phyloP scores from a whole-genome alignment of 2,113 vertebrate genomes.

The Ceratotherium simum region DNA sequence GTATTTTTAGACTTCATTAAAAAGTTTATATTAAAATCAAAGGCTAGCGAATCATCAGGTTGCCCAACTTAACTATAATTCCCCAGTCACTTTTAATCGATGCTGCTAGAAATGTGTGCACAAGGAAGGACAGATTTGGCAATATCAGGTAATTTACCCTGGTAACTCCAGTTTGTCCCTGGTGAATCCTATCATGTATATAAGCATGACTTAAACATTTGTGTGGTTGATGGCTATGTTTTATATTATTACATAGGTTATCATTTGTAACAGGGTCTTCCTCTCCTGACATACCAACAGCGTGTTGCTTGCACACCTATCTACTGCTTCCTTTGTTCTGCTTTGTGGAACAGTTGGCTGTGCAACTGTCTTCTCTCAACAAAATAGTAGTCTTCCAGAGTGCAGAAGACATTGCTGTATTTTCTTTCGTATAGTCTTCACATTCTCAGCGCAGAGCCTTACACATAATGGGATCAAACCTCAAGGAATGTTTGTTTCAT shows the following conservation, averaged over 20 bases:
- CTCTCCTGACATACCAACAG: background rate
- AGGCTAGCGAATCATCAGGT: background rate
- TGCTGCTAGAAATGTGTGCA: background rate
- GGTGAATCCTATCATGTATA: background rate
- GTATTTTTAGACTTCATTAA: background rate
- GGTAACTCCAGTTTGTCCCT: background rate
- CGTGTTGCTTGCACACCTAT: background rate
- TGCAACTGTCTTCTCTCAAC: background rate
- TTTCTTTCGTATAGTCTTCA: background rate
- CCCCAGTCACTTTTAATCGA: background rate
- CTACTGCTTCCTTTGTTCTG: background rate
- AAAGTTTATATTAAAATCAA: background rate
- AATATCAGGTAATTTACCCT: background rate
- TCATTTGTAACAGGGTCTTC: background rate
- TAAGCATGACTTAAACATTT: background rate
- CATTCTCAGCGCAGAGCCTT: background rate
- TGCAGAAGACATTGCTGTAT: background rate
- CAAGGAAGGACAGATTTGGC: background rate
- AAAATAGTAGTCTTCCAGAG: background rate
- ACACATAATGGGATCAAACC: background rate
- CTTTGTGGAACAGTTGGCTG: background rate
- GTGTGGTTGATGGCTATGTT: background rate
- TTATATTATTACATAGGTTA: background rate
- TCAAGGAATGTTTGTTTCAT: background rate
- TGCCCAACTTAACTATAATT: background rate